Evolutionary conservation across 2,888 invertebrate species (phyloP).

Genomic region (Globia sparganii): DNA sequence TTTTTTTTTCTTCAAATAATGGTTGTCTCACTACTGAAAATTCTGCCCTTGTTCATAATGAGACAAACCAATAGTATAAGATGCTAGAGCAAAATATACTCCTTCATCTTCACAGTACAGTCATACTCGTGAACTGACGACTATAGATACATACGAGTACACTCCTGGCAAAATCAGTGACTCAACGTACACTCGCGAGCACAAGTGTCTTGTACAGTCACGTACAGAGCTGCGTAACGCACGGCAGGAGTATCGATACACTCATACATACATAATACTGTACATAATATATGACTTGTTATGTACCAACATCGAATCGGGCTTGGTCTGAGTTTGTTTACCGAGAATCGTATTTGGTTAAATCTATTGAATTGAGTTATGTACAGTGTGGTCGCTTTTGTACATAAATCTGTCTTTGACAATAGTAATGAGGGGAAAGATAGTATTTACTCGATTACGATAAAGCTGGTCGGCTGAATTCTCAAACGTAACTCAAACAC

Average conservation of each 20-base stretch:
- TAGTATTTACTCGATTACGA: background rate
- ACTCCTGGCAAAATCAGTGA: constrained; percentile 60
- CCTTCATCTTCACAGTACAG: background rate
- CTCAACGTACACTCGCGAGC: constrained; percentile 61
- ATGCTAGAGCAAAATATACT: background rate
- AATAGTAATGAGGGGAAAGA: constrained; percentile 3
- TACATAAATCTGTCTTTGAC: constrained; percentile 35
- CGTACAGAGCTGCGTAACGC: constrained; percentile 64
- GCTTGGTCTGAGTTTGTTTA: constrained; percentile 50
- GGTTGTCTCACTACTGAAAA: background rate
- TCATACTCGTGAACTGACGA: background rate
- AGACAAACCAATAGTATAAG: background rate
- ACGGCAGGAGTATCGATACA: constrained; percentile 56
- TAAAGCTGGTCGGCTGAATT: background rate
- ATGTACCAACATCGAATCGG: constrained; percentile 38
- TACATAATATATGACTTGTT: constrained; percentile 58
- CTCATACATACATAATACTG: constrained; percentile 33
- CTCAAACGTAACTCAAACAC: background rate
- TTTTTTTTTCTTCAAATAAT: background rate
- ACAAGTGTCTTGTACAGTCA: constrained; percentile 65
- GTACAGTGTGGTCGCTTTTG: constrained; percentile 39
- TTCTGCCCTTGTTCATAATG: background rate
- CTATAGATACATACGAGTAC: constrained; percentile 35
- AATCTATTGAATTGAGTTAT: constrained; percentile 48
- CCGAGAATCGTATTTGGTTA: constrained; percentile 38